phyloP scores from a whole-genome alignment of 2,113 vertebrate species.

The Gasterosteus nipponicus region DNA sequence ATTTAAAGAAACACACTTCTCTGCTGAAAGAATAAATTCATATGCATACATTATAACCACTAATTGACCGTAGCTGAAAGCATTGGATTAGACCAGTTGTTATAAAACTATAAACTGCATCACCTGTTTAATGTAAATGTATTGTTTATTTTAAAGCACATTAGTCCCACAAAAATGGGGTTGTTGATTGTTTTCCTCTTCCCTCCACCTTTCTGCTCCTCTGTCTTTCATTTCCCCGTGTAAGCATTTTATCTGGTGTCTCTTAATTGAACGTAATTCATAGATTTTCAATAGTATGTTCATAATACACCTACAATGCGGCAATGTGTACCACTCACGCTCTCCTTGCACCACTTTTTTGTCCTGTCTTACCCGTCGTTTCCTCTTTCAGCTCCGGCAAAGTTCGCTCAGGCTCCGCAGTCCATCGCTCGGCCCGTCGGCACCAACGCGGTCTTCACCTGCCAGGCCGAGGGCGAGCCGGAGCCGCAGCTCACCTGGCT shows the following conservation, averaged over 20 bases:
- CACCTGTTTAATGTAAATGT: slow-evolving; percentile 18
- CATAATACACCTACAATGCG: not conserved
- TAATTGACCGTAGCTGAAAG: slow-evolving; percentile 38
- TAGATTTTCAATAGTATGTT: slow-evolving; percentile 33
- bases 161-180: slow-evolving; percentile 4
- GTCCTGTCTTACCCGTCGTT: not conserved
- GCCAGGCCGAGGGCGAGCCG: slow-evolving; percentile 92
- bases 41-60: slow-evolving; percentile 51
- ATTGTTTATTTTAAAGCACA: slow-evolving; percentile 20
- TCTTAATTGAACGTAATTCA: slow-evolving; percentile 38
- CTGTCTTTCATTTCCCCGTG: not conserved
- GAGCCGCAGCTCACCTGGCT: slow-evolving; percentile 95
- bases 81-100: slow-evolving; percentile 1
- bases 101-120: slow-evolving; percentile 27
- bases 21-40: slow-evolving; percentile 11
- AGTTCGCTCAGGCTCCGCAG: slow-evolving; percentile 95
- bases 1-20: slow-evolving; percentile 37
- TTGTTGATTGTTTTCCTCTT: slow-evolving; percentile 1
- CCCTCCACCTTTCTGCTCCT: slow-evolving; percentile 2
- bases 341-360: not conserved
- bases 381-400: slow-evolving; percentile 87
- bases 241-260: slow-evolving; percentile 32
- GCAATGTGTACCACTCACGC: not conserved
- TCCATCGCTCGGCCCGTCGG: slow-evolving; percentile 93
- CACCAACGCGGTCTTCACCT: slow-evolving; percentile 96